Evolutionary conservation across 2,888 invertebrate genomes (phyloP).

Genomic region (Tubulanus polymorphus): DNA sequence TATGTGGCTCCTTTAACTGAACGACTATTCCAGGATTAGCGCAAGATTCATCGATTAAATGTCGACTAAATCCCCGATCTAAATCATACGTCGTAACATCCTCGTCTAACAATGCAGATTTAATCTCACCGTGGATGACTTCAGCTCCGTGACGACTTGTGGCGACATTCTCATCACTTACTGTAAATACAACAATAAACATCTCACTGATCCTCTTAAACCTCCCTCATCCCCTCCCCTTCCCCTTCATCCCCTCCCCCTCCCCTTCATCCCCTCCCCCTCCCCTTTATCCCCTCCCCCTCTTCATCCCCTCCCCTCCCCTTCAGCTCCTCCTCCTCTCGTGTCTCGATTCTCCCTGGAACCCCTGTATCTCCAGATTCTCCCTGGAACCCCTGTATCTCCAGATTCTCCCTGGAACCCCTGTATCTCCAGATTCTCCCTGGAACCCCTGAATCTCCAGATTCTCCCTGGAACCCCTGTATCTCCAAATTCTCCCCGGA

Average conservation of each 20-base stretch:
- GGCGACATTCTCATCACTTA: slow-evolving; percentile 90
- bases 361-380: too few species aligned
- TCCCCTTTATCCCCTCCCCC: not conserved
- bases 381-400: too few species aligned
- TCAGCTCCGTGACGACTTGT: slow-evolving; percentile 74
- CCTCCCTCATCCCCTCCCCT: too few species aligned
- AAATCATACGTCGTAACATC: slow-evolving; percentile 59
- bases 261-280: not conserved
- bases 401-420: too few species aligned
- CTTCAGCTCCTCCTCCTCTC: too few species aligned
- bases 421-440: too few species aligned
- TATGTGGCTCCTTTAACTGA: slow-evolving; percentile 69
- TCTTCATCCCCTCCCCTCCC: not conserved
- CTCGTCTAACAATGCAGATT: slow-evolving; percentile 81
- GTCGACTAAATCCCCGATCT: slow-evolving; percentile 87
- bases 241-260: not conserved
- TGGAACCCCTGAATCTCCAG: too few species aligned
- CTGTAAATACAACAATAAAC: too few species aligned
- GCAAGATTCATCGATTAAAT: slow-evolving; percentile 72
- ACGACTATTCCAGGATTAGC: slow-evolving; percentile 78
- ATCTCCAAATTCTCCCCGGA: too few species aligned
- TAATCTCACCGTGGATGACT: slow-evolving; percentile 86
- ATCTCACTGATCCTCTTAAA: too few species aligned
- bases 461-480: too few species aligned
- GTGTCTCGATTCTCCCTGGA: too few species aligned